Percentiles rank a stretch among this genome's conserved stretches.
phyloP scores from a whole-genome alignment of 2,888 invertebrate species.

The Cistogaster globosa region DNA sequence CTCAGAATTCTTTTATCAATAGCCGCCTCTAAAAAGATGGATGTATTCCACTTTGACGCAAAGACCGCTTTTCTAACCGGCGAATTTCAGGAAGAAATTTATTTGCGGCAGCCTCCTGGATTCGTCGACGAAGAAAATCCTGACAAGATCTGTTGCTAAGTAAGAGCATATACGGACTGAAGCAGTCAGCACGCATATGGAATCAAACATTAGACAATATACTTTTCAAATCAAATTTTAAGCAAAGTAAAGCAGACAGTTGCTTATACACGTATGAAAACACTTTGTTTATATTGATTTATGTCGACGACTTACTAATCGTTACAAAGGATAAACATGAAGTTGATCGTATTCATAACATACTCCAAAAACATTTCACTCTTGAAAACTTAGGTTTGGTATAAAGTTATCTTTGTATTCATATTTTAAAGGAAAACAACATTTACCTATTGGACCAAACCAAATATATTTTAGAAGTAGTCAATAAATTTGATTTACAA shows the following conservation, averaged over 20 bases:
- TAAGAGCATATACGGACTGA: background rate
- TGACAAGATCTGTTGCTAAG: constrained; percentile 31
- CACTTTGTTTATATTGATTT: no score
- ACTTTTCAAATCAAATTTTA: no score
- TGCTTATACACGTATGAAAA: no score
- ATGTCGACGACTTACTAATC: no score
- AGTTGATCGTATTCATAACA: background rate
- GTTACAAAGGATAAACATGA: background rate
- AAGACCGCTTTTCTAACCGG: constrained; percentile 58
- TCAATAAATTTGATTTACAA: constrained; percentile 17
- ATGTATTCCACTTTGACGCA: constrained; percentile 49
- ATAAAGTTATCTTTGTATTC: no score
- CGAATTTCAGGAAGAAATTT: constrained; percentile 35
- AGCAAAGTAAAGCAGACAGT: no score
- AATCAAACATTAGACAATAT: no score
- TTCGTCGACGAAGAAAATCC: constrained; percentile 33
- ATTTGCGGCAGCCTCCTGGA: constrained; percentile 66
- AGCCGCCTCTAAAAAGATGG: constrained; percentile 1
- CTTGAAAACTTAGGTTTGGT: background rate
- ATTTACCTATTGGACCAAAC: constrained; percentile 1
- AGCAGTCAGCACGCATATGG: background rate
- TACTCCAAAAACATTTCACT: background rate
- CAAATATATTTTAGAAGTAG: constrained; percentile 11
- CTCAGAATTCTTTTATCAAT: background rate
- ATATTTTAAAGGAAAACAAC: background rate